Conservation (phyloP, 2,113 vertebrate genomes). For the Uria aalge region DNA sequence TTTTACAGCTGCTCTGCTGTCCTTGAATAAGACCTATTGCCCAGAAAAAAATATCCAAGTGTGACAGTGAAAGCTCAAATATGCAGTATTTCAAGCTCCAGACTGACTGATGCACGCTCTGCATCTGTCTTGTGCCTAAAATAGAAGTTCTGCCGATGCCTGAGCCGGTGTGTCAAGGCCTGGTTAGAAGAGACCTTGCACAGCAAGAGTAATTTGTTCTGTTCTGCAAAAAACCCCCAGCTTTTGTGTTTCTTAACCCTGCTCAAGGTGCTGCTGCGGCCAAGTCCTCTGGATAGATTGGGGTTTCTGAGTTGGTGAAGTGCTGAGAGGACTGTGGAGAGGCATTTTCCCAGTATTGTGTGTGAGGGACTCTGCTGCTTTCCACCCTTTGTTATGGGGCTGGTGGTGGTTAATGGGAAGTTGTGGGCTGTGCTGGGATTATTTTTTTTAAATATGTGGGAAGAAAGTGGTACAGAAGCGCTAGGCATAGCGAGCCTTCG, state of each 20-base stretch:
- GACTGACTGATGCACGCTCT: neutral
- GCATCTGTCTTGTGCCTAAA: neutral
- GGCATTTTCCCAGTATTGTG: neutral
- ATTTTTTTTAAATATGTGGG: neutral
- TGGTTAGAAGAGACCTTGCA: neutral
- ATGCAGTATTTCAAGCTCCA: conserved; percentile 16
- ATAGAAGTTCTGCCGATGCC: neutral
- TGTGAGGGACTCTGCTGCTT: neutral
- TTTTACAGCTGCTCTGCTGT: conserved; percentile 5
- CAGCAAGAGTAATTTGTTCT: neutral
- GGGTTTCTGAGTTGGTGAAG: neutral
- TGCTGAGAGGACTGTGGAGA: neutral
- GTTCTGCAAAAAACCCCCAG: neutral
- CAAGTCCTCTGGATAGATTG: neutral
- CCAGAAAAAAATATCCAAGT: neutral
- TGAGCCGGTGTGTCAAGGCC: neutral
- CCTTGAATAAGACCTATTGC: conserved; percentile 8
- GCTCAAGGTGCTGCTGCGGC: neutral
- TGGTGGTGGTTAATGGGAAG: neutral
- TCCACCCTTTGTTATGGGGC: neutral
- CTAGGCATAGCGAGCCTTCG: neutral
- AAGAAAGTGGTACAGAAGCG: neutral
- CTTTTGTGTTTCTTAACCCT: neutral
- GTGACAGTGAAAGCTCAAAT: neutral
- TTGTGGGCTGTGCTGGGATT: neutral